These are phyloP conservation scores for Muscina levida DNA, from an alignment of 2,888 invertebrate species.

Conservation along the genomic window DNA sequence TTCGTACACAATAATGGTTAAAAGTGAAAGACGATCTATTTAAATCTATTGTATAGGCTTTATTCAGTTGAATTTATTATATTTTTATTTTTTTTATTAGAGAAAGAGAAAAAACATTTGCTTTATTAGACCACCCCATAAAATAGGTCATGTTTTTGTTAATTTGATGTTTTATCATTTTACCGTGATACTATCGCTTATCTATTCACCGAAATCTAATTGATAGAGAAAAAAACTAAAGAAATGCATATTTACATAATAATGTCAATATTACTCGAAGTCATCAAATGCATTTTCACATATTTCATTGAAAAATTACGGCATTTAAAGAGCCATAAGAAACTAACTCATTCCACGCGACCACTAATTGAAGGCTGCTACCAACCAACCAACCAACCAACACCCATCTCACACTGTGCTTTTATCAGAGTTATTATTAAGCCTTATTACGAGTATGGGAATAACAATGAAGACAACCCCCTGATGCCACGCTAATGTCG, in stretches of 20 bases:
- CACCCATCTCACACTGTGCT: not conserved
- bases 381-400: not conserved
- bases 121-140: slow-evolving; percentile 40
- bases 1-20: too few relatives aligned
- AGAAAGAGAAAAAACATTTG: not conserved
- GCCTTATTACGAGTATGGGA: slow-evolving; percentile 26
- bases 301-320: slow-evolving; percentile 23
- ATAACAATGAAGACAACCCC: slow-evolving; percentile 37
- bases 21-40: slow-evolving; percentile 22
- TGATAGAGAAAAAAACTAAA: slow-evolving; percentile 3
- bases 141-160: slow-evolving; percentile 49
- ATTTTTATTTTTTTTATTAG: not conserved
- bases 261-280: too few relatives aligned
- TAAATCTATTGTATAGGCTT: slow-evolving; percentile 7
- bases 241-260: too few relatives aligned
- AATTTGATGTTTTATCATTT: slow-evolving; percentile 36
- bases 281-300: slow-evolving; percentile 18
- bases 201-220: slow-evolving; percentile 36
- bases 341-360: slow-evolving; percentile 38
- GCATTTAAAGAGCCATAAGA: slow-evolving; percentile 45
- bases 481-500: not conserved
- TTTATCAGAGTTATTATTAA: not conserved
- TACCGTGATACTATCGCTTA: slow-evolving; percentile 33
- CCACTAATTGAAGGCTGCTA: slow-evolving; percentile 53
- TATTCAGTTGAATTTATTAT: not conserved